A percentile compares a stretch with the other conserved stretches of the same genome.
phyloP scores from a whole-genome alignment of 2,888 invertebrate genomes.

The Helicoverpa assulta region DNA sequence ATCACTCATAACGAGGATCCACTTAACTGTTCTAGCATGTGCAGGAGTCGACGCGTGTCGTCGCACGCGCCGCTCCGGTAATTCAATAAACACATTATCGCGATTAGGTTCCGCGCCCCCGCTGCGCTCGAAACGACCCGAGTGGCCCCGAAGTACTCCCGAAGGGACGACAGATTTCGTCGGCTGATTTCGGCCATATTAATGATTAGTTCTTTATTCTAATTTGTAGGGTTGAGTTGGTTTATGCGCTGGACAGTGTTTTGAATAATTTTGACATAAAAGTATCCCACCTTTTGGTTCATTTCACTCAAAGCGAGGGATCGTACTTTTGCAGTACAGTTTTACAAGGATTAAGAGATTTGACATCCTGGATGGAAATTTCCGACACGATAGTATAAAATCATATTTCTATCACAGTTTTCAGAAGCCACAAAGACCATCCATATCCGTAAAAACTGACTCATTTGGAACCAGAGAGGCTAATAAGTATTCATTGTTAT shows the following conservation, averaged over 20 bases:
- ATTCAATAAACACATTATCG: conserved; percentile 90
- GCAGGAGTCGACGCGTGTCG: conserved; percentile 77
- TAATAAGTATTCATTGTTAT: conserved; percentile 56
- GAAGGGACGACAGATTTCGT: conserved; percentile 82
- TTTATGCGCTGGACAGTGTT: conserved; percentile 53
- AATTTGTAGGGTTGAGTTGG: conserved; percentile 71
- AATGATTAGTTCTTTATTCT: conserved; percentile 84
- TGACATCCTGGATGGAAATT: no score
- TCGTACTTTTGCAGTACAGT: no score
- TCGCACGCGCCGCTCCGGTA: conserved; percentile 85
- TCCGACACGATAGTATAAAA: no score
- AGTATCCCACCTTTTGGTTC: background rate
- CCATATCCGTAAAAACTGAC: conserved; percentile 31
- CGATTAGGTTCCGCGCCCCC: conserved; percentile 86
- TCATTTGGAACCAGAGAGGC: conserved; percentile 47
- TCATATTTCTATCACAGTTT: no score
- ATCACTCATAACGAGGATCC: conserved; percentile 75
- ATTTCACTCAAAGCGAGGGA: background rate
- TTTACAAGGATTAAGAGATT: no score
- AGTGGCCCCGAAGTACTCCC: conserved; percentile 75
- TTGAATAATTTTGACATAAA: conserved; percentile 26
- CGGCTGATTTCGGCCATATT: conserved; percentile 79
- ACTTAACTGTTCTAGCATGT: conserved; percentile 75
- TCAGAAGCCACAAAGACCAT: background rate
- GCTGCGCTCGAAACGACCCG: conserved; percentile 71